Conservation (phyloP, 2,888 invertebrate species). For the Orchesella flavescens region DNA sequence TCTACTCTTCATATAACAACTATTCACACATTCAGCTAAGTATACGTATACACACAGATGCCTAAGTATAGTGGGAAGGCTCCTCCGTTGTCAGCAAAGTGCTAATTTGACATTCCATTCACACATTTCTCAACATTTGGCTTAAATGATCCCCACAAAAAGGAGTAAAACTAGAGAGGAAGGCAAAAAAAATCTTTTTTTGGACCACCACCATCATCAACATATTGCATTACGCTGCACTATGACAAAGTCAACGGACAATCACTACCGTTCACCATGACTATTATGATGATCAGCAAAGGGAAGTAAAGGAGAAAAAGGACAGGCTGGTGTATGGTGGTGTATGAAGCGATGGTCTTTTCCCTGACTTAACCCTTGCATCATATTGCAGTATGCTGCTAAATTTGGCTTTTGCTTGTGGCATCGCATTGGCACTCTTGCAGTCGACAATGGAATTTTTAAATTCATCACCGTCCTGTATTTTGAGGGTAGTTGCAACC, state of each 20-base stretch:
- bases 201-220: conserved; percentile 2
- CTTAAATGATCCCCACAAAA: conserved; percentile 40
- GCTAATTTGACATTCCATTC: conserved; percentile 72
- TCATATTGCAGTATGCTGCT: too few species aligned
- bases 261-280: not conserved
- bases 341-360: not conserved
- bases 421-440: too few species aligned
- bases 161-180: not conserved
- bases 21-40: not conserved
- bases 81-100: conserved; percentile 58
- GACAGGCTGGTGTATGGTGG: not conserved
- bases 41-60: not conserved
- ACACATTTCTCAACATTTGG: conserved; percentile 69
- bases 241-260: too few species aligned
- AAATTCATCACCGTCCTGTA: not conserved
- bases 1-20: not conserved
- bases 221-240: not conserved
- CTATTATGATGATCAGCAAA: conserved; percentile 27
- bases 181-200: not conserved
- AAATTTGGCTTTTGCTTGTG: too few species aligned
- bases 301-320: not conserved
- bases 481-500: not conserved
- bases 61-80: too few species aligned
- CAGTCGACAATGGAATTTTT: not conserved
- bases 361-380: too few species aligned